phyloP scores from a whole-genome alignment of 1,140 invertebrate genomes.

The Papilio polyxenes region DNA sequence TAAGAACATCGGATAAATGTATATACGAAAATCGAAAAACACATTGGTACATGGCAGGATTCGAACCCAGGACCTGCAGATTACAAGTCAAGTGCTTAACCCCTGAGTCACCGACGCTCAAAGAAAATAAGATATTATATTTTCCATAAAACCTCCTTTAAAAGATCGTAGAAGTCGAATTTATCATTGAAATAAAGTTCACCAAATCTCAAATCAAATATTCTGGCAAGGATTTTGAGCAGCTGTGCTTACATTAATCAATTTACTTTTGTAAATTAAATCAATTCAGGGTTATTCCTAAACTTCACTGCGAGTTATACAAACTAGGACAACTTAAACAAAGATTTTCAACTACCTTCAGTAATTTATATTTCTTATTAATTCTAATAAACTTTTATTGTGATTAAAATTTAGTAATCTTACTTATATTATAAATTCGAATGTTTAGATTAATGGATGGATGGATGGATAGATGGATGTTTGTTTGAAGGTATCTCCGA shows the following conservation, averaged over 20 bases:
- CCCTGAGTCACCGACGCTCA: too few species aligned
- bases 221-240: conserved; percentile 19
- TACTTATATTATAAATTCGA: too few species aligned
- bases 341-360: conserved; percentile 7
- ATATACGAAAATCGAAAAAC: too few species aligned
- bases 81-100: too few species aligned
- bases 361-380: conserved; percentile 2
- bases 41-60: too few species aligned
- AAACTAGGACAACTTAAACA: conserved; percentile 22
- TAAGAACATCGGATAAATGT: too few species aligned
- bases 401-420: background rate
- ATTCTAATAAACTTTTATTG: conserved; percentile 1
- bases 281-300: conserved; percentile 24
- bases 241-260: conserved; percentile 16
- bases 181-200: background rate
- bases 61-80: too few species aligned
- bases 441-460: too few species aligned
- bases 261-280: conserved; percentile 27
- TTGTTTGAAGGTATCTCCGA: too few species aligned
- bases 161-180: background rate
- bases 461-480: too few species aligned
- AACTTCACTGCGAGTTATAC: conserved; percentile 1
- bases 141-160: background rate
- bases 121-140: too few species aligned
- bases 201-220: conserved; percentile 3